Evolutionary conservation across 2,113 vertebrate species (phyloP).

Genomic region (Prionailurus bengalensis): DNA sequence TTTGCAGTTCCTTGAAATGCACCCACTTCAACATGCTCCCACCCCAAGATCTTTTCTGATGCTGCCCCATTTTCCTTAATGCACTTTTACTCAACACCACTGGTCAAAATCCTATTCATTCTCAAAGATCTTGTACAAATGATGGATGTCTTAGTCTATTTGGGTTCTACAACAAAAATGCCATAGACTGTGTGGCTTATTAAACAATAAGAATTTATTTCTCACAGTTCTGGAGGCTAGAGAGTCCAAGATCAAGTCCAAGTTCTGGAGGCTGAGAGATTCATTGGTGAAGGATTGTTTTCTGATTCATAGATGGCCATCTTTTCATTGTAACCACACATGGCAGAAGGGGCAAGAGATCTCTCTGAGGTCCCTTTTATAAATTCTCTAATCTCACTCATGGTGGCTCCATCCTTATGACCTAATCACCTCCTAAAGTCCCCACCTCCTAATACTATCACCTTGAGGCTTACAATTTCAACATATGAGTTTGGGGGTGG

Average conservation of each 20-base stretch:
- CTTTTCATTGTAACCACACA: background rate
- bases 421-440: background rate
- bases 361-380: background rate
- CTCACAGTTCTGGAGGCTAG: background rate
- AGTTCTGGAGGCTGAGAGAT: background rate
- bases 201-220: background rate
- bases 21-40: background rate
- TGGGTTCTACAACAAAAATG: background rate
- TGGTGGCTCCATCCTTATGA: background rate
- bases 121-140: conserved; percentile 4
- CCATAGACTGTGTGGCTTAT: background rate
- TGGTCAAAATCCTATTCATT: conserved; percentile 14
- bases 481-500: background rate
- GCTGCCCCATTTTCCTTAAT: background rate
- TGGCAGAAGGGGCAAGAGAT: background rate
- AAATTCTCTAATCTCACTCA: background rate
- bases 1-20: background rate
- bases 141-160: background rate
- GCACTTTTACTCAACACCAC: background rate
- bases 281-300: background rate
- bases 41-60: background rate
- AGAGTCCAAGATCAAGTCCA: background rate
- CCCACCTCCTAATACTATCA: background rate
- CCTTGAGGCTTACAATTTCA: background rate
- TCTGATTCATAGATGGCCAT: background rate